Conservation (phyloP, 2,797 vertebrate species). For the Hippopotamyrus pictus region DNA sequence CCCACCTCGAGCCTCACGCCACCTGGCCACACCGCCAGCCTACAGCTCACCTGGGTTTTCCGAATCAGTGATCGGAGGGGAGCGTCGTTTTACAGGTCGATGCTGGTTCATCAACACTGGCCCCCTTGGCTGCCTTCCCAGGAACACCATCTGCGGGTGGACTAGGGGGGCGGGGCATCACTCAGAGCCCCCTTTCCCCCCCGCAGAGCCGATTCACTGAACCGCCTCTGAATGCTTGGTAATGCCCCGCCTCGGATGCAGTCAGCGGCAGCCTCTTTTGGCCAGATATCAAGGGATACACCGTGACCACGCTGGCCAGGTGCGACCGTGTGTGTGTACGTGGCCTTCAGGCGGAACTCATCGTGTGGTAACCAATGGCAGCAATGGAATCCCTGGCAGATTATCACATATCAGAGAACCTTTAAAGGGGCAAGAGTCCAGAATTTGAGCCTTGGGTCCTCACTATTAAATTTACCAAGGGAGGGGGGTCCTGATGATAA, state of each 20-base stretch:
- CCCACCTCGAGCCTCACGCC: background rate
- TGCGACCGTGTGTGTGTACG: background rate
- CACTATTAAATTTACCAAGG: background rate
- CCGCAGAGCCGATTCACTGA: background rate
- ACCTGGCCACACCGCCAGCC: constrained; percentile 23
- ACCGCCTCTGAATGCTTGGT: background rate
- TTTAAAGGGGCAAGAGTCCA: background rate
- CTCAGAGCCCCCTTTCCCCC: background rate
- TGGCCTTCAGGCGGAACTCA: background rate
- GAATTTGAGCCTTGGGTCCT: background rate
- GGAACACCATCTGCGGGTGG: constrained; percentile 3
- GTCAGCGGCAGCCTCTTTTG: background rate
- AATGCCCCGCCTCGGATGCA: background rate
- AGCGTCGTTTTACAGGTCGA: constrained; percentile 8
- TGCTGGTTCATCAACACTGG: constrained; percentile 12
- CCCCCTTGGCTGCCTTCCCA: constrained; percentile 18
- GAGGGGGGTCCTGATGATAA: background rate
- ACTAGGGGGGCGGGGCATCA: background rate
- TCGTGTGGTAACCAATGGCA: background rate
- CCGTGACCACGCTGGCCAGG: background rate
- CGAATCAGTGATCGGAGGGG: constrained; percentile 19
- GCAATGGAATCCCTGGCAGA: background rate
- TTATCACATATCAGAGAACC: background rate
- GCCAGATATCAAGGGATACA: background rate
- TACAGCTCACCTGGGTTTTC: constrained; percentile 38